Evolutionary conservation across 2,888 invertebrate species (phyloP).

Genomic region (Scelioninae gen. 2): DNA sequence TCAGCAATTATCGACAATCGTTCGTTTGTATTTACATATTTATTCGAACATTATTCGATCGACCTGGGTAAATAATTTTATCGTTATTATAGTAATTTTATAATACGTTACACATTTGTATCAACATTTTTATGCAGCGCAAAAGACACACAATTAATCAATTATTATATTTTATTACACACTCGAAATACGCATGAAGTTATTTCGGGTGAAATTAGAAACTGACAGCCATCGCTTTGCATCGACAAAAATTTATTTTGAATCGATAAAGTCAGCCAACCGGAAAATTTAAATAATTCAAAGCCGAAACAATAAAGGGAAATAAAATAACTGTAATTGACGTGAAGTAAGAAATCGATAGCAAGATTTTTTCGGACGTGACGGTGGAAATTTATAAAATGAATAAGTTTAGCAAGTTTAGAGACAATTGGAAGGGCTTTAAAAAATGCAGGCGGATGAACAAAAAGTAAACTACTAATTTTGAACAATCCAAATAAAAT

Average conservation of each 20-base stretch:
- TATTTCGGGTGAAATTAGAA: conserved; percentile 32
- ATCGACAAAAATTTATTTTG: conserved; percentile 39
- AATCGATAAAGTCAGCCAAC: conserved; percentile 33
- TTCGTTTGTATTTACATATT: conserved; percentile 20
- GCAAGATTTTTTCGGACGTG: conserved; percentile 36
- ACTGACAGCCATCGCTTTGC: conserved; percentile 42
- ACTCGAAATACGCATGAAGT: conserved; percentile 20
- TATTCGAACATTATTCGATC: not conserved
- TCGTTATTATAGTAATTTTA: conserved; percentile 2
- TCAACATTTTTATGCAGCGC: not conserved
- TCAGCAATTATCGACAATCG: conserved; percentile 32
- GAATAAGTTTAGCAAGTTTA: conserved; percentile 48
- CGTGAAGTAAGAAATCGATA: conserved; percentile 48
- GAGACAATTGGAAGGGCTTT: conserved; percentile 16
- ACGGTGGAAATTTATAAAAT: no score
- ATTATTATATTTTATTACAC: conserved; percentile 27
- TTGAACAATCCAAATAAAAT: conserved; percentile 26
- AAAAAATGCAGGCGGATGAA: conserved; percentile 17
- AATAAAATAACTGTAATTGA: conserved; percentile 46
- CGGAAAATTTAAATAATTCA: conserved; percentile 49
- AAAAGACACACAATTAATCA: no score
- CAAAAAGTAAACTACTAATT: conserved; percentile 23
- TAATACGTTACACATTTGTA: not conserved
- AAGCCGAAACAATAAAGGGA: conserved; percentile 42
- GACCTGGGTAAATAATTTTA: conserved; percentile 12